Evolutionary conservation across 2,797 vertebrate species (phyloP).

Genomic region (Sebastes iracundus): DNA sequence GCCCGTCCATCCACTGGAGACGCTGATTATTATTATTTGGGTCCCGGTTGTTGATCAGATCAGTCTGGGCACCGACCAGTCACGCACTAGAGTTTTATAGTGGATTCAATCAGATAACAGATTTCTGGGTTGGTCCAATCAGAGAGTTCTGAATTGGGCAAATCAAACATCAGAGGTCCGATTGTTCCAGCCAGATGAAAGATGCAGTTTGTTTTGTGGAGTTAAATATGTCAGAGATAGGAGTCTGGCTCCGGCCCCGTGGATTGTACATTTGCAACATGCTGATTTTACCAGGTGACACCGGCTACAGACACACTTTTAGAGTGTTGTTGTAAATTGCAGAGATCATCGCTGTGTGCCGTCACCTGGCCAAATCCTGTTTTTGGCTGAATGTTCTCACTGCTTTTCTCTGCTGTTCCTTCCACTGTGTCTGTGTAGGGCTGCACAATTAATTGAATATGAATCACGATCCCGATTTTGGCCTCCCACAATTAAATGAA

Average conservation of each 20-base stretch:
- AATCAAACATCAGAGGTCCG: not conserved
- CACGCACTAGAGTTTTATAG: not conserved
- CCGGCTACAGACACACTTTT: not conserved
- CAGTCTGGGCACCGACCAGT: not conserved
- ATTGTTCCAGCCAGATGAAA: not conserved
- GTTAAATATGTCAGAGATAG: not conserved
- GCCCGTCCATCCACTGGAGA: not conserved
- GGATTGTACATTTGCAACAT: not conserved
- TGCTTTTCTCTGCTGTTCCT: not conserved
- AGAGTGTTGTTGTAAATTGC: not conserved
- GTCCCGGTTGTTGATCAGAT: not conserved
- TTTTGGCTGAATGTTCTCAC: not conserved
- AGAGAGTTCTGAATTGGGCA: not conserved
- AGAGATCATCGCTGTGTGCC: not conserved
- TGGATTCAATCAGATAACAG: not conserved
- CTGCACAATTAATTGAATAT: too few relatives aligned
- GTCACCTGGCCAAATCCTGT: not conserved
- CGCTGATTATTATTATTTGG: not conserved
- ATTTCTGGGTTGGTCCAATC: not conserved
- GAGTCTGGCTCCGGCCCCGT: not conserved
- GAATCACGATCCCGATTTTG: too few relatives aligned
- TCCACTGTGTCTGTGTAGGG: not conserved
- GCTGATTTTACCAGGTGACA: not conserved
- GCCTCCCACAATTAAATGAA: too few relatives aligned
- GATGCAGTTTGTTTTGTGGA: not conserved